A percentile compares a stretch with the other conserved stretches of the same genome.
phyloP scores from a whole-genome alignment of 2,888 invertebrate genomes.

The Leptopterna dolabrata region DNA sequence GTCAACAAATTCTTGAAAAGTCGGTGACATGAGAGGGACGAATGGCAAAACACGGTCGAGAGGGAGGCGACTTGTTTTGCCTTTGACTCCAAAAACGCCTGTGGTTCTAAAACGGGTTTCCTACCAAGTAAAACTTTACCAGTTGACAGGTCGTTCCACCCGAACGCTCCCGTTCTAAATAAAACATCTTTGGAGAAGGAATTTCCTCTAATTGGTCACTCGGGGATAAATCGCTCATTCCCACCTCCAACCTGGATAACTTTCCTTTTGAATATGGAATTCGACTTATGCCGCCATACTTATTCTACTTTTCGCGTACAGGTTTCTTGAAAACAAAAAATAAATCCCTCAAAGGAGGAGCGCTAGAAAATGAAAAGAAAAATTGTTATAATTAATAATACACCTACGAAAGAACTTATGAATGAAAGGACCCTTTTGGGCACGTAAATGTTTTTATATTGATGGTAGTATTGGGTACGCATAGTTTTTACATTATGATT shows the following conservation, averaged over 20 bases:
- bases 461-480: too few species aligned
- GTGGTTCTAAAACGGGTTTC: not conserved
- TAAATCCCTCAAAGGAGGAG: too few species aligned
- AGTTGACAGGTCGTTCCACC: slow-evolving; percentile 33
- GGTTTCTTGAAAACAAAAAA: not conserved
- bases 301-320: not conserved
- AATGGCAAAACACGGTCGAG: not conserved
- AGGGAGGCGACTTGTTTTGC: not conserved
- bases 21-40: slow-evolving; percentile 12
- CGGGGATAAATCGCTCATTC: slow-evolving; percentile 3
- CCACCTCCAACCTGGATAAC: not conserved
- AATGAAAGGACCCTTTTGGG: too few species aligned
- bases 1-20: slow-evolving; percentile 38
- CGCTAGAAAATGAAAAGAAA: not conserved
- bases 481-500: too few species aligned
- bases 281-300: not conserved
- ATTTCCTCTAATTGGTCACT: slow-evolving; percentile 32
- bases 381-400: too few species aligned
- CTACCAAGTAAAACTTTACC: slow-evolving; percentile 14
- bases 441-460: too few species aligned
- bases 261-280: not conserved
- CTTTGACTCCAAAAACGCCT: not conserved
- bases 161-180: slow-evolving; percentile 20
- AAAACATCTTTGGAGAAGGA: slow-evolving; percentile 22
- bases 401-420: too few species aligned